Evolutionary conservation across 1,140 invertebrate species (phyloP).

Genomic region (Drosophila nasuta): DNA sequence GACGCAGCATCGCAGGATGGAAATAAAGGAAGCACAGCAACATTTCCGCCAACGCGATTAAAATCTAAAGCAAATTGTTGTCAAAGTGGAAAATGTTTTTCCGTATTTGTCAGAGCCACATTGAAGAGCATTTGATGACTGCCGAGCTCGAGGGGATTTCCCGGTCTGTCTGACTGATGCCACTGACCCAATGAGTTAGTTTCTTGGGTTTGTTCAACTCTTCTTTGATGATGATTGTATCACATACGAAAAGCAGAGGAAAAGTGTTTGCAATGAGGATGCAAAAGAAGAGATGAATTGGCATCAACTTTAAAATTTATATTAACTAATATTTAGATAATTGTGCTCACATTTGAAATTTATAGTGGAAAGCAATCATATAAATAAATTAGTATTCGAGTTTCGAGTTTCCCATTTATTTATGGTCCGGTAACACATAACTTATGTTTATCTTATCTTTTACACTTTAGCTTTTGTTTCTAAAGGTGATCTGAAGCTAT

Average conservation of each 20-base stretch:
- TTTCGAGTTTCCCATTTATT: no score
- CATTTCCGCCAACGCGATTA: conserved; percentile 68
- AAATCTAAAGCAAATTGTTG: conserved; percentile 75
- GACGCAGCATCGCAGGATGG: background rate
- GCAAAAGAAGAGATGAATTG: no score
- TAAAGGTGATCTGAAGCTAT: no score
- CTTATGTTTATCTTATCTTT: no score
- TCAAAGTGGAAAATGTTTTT: conserved; percentile 59
- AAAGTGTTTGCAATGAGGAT: background rate
- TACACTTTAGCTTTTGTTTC: no score
- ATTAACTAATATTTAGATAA: no score
- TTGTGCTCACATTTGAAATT: no score
- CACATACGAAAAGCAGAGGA: background rate
- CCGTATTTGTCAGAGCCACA: conserved; percentile 66
- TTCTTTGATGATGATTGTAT: conserved; percentile 15
- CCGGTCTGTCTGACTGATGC: conserved; percentile 46
- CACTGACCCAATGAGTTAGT: conserved; percentile 77
- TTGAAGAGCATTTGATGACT: conserved; percentile 50
- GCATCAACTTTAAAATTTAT: no score
- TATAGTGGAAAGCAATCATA: no score
- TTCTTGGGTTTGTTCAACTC: conserved; percentile 62
- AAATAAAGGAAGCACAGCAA: background rate
- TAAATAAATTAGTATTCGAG: no score
- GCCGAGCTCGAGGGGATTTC: background rate
- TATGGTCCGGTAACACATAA: no score